Evolutionary conservation across 2,113 vertebrate genomes (phyloP), one percentile per base, ranked within the genome.

Genomic region (Microcebus ravelobensis): DNA sequence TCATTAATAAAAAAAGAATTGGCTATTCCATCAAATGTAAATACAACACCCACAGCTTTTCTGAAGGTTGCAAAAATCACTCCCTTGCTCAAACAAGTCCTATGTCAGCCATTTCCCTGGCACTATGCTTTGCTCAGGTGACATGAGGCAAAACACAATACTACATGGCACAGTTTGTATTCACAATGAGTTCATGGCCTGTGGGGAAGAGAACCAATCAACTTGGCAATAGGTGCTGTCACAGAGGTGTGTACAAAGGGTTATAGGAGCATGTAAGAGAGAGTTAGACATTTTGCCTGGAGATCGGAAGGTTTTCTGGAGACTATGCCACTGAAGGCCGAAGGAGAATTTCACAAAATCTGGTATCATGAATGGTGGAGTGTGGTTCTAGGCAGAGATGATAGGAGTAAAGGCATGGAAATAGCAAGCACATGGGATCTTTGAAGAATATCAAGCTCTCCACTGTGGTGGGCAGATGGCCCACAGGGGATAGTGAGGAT

Each of bases 1-100:
- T 83, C 68, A 70, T 82, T 52, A 68, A 76, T 61, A 95, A 96
- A 42, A 97, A 87, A 84, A 59, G 52, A 90, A 92, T 10, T 84
- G 1, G 10, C 3, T 94, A 50, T 63, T 82, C 65, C 50, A 94
- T 68, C 23, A 71, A 92, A 94, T 55, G 92, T 80, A 84, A 95
- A 94, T 31, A 11, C 13, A 79, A 27, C 3, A 96, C 8, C 5
- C 45, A 85, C 3, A 81, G 89, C 21, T 86, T 97, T 88, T 67
- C 71, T 67, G 67, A 93, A 96, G 67, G 20, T n/a, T 90, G 70
- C 57, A 73, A 76, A 91, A 77, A 63, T 76, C 50, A 36, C 31
- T 55, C 76, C 76, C 76, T n/a, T 61, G 48, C 27, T 91, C 48
- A 52, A 85, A n/a, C 31, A 93, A 91, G 29, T 82, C 45, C 48